Evolutionary conservation across 2,888 invertebrate species (phyloP).

Genomic region (Plagodis dolabraria): DNA sequence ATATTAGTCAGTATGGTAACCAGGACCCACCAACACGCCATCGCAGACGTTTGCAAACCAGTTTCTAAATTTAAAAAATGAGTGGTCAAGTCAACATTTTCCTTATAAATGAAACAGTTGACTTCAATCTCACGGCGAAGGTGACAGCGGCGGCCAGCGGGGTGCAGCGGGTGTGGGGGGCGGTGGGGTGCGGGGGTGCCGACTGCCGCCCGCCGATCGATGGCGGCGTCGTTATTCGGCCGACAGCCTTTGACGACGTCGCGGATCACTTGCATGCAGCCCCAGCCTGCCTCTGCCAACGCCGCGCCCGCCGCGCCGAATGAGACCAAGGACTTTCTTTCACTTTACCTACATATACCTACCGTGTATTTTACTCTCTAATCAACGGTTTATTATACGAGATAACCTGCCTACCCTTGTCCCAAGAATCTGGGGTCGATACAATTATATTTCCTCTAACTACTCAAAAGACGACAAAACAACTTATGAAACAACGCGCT

Average conservation of each 20-base stretch:
- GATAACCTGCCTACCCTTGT: too few species aligned
- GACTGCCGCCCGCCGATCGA: slow-evolving; percentile 66
- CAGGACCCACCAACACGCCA: too few species aligned
- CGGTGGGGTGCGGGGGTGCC: slow-evolving; percentile 47
- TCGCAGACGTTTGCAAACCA: too few species aligned
- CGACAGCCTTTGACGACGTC: slow-evolving; percentile 84
- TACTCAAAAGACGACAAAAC: too few species aligned
- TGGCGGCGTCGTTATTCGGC: slow-evolving; percentile 84
- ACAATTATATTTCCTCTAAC: too few species aligned
- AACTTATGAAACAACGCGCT: too few species aligned
- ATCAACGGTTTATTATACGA: too few species aligned
- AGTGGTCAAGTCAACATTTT: slow-evolving; percentile 6
- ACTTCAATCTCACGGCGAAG: slow-evolving; percentile 30
- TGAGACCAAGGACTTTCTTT: slow-evolving; percentile 1
- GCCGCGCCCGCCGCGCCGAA: slow-evolving; percentile 15
- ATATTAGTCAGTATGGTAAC: too few species aligned
- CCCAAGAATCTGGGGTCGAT: too few species aligned
- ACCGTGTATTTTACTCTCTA: too few species aligned
- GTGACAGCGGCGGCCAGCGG: slow-evolving; percentile 34
- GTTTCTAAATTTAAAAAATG: too few species aligned
- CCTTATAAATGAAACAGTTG: slow-evolving; percentile 17
- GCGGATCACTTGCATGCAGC: slow-evolving; percentile 53
- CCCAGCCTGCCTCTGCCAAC: slow-evolving; percentile 1
- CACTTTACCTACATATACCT: too few species aligned
- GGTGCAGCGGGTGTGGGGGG: slow-evolving; percentile 28